Evolutionary conservation across 1,140 invertebrate species (phyloP).

Genomic region (Daktulosphaira vitifoliae): DNA sequence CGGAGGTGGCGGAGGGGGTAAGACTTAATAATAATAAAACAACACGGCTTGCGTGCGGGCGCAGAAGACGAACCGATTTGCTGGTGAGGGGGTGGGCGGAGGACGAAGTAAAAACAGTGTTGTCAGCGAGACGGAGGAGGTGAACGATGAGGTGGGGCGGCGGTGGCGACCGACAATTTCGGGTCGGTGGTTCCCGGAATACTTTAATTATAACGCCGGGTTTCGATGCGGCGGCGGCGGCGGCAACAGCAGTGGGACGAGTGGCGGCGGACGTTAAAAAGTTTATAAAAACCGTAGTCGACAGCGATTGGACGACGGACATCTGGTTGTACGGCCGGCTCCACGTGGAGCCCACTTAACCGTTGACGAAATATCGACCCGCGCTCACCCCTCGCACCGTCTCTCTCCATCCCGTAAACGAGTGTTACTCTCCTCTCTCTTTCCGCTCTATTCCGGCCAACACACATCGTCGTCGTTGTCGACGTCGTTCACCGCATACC

Average conservation of each 20-base stretch:
- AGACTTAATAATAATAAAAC: slow-evolving; percentile 2
- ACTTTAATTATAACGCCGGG: slow-evolving; percentile 33
- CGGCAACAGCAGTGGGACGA: background rate
- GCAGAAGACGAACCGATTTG: background rate
- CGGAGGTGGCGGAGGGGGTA: too few relatives aligned
- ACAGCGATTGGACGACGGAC: slow-evolving; percentile 23
- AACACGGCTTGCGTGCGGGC: background rate
- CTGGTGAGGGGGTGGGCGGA: background rate
- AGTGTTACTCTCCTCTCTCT: too few relatives aligned
- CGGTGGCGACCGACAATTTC: slow-evolving; percentile 19
- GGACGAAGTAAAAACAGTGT: slow-evolving; percentile 7
- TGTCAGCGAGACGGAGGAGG: background rate
- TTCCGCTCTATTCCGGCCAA: background rate
- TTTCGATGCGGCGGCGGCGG: background rate
- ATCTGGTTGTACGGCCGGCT: slow-evolving; percentile 17
- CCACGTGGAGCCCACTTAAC: slow-evolving; percentile 35
- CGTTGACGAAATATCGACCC: slow-evolving; percentile 32
- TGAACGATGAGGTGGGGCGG: background rate
- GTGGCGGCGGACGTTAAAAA: slow-evolving; percentile 36
- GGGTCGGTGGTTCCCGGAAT: slow-evolving; percentile 30
- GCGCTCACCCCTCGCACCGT: background rate
- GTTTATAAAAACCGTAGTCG: slow-evolving; percentile 34
- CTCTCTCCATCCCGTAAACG: background rate
- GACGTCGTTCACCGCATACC: background rate
- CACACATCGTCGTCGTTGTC: too few relatives aligned